Evolutionary conservation across 2,113 vertebrate genomes (phyloP).

Genomic region (Coreoperca whiteheadi): DNA sequence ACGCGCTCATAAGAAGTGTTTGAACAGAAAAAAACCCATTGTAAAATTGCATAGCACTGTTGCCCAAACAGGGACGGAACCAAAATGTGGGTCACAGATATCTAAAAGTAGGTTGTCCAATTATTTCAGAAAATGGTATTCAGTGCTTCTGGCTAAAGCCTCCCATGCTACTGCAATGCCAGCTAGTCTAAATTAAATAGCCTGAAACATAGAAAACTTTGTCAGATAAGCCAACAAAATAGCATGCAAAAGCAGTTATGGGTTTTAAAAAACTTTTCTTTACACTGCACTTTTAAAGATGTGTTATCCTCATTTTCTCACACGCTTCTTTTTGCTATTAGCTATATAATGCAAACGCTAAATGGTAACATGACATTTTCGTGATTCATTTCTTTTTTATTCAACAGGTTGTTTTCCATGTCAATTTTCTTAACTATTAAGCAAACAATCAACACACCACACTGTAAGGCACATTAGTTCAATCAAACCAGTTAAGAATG

Average conservation of each 20-base stretch:
- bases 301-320: neutral
- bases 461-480: neutral
- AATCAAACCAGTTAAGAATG: constrained; percentile 34
- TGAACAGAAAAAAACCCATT: constrained; percentile 16
- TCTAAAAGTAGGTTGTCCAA: constrained; percentile 67
- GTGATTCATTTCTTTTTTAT: neutral
- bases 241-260: constrained; percentile 32
- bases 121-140: constrained; percentile 67
- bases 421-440: constrained; percentile 4
- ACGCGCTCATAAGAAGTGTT: constrained; percentile 9
- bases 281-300: constrained; percentile 41
- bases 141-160: constrained; percentile 62
- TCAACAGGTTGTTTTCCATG: neutral
- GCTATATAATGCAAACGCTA: neutral
- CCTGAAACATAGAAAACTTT: constrained; percentile 43
- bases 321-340: neutral
- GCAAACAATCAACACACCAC: constrained; percentile 1
- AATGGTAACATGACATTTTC: neutral
- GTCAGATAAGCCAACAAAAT: constrained; percentile 47
- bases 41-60: constrained; percentile 10
- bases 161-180: constrained; percentile 26
- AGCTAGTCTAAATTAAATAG: constrained; percentile 58
- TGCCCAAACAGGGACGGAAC: constrained; percentile 28
- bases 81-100: constrained; percentile 63
- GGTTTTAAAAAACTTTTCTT: constrained; percentile 40